These are phyloP conservation scores for Manis pentadactyla DNA, from an alignment of 2,797 vertebrate species.

Conservation along the genomic window DNA sequence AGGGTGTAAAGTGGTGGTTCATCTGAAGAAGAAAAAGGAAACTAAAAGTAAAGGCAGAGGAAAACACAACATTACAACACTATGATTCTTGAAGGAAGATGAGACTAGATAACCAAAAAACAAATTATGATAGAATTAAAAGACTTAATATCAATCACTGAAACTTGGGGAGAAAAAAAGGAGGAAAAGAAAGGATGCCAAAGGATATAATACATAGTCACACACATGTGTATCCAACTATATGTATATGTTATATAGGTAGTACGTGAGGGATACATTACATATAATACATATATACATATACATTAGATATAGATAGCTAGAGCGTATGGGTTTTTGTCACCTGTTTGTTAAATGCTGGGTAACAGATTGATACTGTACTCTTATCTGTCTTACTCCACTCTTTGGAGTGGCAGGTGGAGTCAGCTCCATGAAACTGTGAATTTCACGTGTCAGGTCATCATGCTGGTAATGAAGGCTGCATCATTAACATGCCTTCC, in stretches of 20 bases:
- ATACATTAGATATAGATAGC: background rate
- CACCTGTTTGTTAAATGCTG: background rate
- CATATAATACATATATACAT: background rate
- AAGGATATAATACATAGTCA: background rate
- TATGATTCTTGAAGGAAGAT: background rate
- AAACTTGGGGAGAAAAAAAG: background rate
- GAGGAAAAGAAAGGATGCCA: background rate
- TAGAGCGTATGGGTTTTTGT: background rate
- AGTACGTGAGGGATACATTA: background rate
- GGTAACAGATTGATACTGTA: slow-evolving; percentile 16
- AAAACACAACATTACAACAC: background rate
- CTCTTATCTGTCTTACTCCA: slow-evolving; percentile 53
- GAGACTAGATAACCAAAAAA: background rate
- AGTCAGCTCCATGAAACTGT: slow-evolving; percentile 51
- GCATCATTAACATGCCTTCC: background rate
- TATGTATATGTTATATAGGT: background rate
- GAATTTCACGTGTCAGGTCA: background rate
- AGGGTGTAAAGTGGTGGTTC: background rate
- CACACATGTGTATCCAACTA: background rate
- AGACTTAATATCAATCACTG: background rate
- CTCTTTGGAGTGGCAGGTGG: slow-evolving; percentile 63
- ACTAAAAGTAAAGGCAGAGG: background rate
- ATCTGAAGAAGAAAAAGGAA: slow-evolving; percentile 20
- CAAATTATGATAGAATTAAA: slow-evolving; percentile 44
- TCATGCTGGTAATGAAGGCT: background rate